Percentiles rank a stretch among this genome's conserved stretches.
These are phyloP conservation scores for Drosophila paranaensis DNA, from an alignment of 2,888 invertebrate genomes.

Conservation along the genomic window DNA sequence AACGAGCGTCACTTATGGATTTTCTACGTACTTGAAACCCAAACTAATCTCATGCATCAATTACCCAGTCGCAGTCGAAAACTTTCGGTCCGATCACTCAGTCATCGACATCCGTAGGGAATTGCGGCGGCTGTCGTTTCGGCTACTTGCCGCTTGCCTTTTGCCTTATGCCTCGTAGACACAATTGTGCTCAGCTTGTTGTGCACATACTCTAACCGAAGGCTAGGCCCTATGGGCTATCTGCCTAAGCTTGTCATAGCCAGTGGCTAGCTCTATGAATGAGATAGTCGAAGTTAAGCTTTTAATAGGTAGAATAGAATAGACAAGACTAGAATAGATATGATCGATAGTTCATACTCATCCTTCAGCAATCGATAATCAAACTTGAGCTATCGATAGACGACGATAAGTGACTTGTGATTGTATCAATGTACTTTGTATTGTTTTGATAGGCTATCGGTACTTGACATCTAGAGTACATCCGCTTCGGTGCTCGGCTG, in stretches of 20 bases:
- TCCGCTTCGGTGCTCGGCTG: conserved; percentile 20
- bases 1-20: conserved; percentile 76
- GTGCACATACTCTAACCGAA: conserved; percentile 31
- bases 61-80: conserved; percentile 55
- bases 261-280: background rate
- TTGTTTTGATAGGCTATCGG: conserved; percentile 3
- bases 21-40: conserved; percentile 72
- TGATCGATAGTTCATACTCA: background rate
- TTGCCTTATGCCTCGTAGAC: conserved; percentile 29
- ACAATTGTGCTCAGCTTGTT: conserved; percentile 44
- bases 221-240: background rate
- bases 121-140: conserved; percentile 51
- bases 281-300: background rate
- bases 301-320: too few species aligned
- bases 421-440: background rate
- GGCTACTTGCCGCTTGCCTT: conserved; percentile 46
- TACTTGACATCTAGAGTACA: conserved; percentile 33
- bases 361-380: background rate
- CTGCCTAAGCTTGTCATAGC: background rate
- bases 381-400: background rate
- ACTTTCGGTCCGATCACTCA: conserved; percentile 49
- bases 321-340: too few species aligned
- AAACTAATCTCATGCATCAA: conserved; percentile 79
- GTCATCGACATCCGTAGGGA: conserved; percentile 73
- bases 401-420: conserved; percentile 8